These are phyloP conservation scores for Himalopsyche anomala DNA, from an alignment of 2,888 invertebrate species.

Conservation along the genomic window DNA sequence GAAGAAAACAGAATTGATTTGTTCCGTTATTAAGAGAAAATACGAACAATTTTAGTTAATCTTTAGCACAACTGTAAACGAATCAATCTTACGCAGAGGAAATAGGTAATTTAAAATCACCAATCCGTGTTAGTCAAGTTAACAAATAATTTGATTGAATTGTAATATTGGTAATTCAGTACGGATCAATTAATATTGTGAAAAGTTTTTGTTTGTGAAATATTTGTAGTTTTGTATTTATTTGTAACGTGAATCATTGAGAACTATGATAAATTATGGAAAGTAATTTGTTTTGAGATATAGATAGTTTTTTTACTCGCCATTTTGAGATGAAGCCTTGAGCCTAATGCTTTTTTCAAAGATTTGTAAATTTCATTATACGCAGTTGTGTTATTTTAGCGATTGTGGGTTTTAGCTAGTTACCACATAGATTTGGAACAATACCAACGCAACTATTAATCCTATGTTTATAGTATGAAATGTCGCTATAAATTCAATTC, in stretches of 20 bases:
- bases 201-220: background rate
- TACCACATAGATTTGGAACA: too few relatives aligned
- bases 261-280: background rate
- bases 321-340: constrained; percentile 18
- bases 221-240: too few relatives aligned
- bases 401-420: too few relatives aligned
- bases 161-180: background rate
- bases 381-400: background rate
- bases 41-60: background rate
- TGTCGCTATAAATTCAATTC: too few relatives aligned
- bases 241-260: too few relatives aligned
- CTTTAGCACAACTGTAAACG: background rate
- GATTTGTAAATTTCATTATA: too few relatives aligned
- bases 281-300: background rate
- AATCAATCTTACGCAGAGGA: background rate
- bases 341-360: too few relatives aligned
- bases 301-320: background rate
- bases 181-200: constrained; percentile 1
- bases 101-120: background rate
- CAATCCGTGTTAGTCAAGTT: background rate
- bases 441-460: too few relatives aligned
- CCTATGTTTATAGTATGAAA: too few relatives aligned
- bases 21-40: too few relatives aligned
- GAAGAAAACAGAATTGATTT: too few relatives aligned
- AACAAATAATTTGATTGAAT: constrained; percentile 7